Conservation (phyloP, 2,113 vertebrate genomes). For the Sigmodon hispidus region DNA sequence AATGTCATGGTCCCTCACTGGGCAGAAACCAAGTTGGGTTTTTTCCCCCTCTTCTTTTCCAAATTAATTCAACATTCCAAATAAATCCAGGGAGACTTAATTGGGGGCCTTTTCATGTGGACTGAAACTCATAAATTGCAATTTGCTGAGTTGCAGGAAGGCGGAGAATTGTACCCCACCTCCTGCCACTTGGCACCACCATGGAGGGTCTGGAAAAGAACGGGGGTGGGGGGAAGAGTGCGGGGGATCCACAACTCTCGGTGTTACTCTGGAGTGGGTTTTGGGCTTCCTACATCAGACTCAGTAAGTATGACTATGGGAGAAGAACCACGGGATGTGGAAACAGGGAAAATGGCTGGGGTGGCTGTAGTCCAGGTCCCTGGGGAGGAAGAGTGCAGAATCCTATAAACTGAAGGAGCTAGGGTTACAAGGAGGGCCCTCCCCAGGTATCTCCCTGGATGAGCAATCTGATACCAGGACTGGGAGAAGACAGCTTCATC, state of each 20-base stretch:
- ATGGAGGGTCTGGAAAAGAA: slow-evolving; percentile 51
- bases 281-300: slow-evolving; percentile 41
- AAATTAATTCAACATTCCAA: slow-evolving; percentile 80
- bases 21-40: slow-evolving; percentile 57
- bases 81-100: slow-evolving; percentile 70
- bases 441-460: not conserved
- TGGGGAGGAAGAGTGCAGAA: not conserved
- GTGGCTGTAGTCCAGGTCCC: not conserved
- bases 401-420: not conserved
- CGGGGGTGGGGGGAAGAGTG: not conserved
- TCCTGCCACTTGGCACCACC: slow-evolving; percentile 63
- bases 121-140: slow-evolving; percentile 78
- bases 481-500: not conserved
- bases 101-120: slow-evolving; percentile 76
- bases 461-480: not conserved
- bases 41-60: slow-evolving; percentile 70
- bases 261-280: slow-evolving; percentile 6
- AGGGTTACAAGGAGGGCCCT: not conserved
- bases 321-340: not conserved
- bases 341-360: not conserved
- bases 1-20: slow-evolving; percentile 60
- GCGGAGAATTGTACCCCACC: slow-evolving; percentile 37
- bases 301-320: not conserved
- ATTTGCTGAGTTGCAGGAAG: slow-evolving; percentile 79
- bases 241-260: not conserved